A percentile compares a stretch with the other conserved stretches of the same genome.
Evolutionary conservation across 2,113 vertebrate species (phyloP).

Genomic region (Tragelaphus imberbis): DNA sequence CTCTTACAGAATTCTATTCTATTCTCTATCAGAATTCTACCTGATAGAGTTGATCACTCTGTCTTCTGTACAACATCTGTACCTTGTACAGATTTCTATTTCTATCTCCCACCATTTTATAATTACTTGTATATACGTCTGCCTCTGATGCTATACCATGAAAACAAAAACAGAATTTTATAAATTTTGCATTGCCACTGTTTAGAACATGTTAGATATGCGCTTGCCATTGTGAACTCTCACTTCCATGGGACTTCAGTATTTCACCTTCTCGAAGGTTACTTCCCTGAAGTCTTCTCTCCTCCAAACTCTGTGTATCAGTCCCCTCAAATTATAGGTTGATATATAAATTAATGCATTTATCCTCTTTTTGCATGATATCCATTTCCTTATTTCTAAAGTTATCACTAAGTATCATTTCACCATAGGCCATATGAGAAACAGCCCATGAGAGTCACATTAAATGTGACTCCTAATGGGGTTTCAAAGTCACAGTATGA

Average conservation of each 20-base stretch:
- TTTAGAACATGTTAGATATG: neutral
- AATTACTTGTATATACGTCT: neutral
- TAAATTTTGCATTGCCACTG: neutral
- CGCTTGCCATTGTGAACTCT: neutral
- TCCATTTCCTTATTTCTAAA: slow-evolving; percentile 10
- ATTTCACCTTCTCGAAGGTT: neutral
- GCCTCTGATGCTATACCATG: neutral
- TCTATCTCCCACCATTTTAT: neutral
- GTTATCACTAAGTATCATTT: neutral
- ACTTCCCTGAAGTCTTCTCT: neutral
- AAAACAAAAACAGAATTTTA: neutral
- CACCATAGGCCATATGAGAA: neutral
- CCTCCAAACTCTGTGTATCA: neutral
- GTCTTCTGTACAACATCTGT: neutral
- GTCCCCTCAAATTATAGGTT: neutral
- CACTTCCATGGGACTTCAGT: neutral
- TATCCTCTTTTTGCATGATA: neutral
- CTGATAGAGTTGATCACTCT: neutral
- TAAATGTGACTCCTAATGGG: neutral
- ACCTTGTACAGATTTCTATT: neutral
- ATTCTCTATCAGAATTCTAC: neutral
- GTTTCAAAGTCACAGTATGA: neutral
- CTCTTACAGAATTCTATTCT: neutral
- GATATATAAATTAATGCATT: neutral
- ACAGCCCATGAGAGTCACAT: neutral